Percentiles rank a stretch among this genome's conserved stretches.
Conservation (phyloP, 2,797 vertebrate species). For the Cuculus canorus region DNA sequence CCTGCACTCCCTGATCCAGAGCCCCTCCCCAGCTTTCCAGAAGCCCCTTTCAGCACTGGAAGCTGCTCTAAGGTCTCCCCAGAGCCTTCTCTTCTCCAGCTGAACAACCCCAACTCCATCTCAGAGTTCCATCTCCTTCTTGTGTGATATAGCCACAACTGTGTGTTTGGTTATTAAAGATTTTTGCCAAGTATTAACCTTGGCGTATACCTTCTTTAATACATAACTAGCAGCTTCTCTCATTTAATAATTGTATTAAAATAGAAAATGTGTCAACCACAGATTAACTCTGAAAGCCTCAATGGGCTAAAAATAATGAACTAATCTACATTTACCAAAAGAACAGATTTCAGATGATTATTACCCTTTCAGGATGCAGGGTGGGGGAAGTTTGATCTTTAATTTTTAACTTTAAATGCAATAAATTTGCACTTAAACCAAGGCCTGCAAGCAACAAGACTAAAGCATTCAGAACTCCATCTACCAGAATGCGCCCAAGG, state of each 20-base stretch:
- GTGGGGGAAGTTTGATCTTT: neutral
- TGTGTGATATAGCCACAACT: neutral
- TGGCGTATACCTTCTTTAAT: neutral
- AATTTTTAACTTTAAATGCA: neutral
- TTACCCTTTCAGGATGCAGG: neutral
- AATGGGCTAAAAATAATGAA: slow-evolving; percentile 53
- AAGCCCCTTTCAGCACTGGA: too few relatives aligned
- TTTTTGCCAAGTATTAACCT: slow-evolving; percentile 24
- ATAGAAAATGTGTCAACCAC: slow-evolving; percentile 65
- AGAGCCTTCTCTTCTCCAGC: too few relatives aligned
- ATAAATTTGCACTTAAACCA: neutral
- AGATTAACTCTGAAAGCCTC: slow-evolving; percentile 54
- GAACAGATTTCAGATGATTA: neutral
- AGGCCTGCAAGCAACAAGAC: neutral
- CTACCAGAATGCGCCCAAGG: neutral
- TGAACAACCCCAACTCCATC: too few relatives aligned
- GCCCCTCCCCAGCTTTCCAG: too few relatives aligned
- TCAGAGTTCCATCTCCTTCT: too few relatives aligned
- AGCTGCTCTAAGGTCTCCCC: too few relatives aligned
- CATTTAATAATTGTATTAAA: slow-evolving; percentile 9
- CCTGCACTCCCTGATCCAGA: too few relatives aligned
- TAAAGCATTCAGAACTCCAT: accelerated
- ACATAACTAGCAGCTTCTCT: neutral
- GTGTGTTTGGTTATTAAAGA: slow-evolving; percentile 1
- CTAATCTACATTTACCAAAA: slow-evolving; percentile 12